phyloP scores from a whole-genome alignment of 2,113 vertebrate genomes.

The Callionymus lyra region DNA sequence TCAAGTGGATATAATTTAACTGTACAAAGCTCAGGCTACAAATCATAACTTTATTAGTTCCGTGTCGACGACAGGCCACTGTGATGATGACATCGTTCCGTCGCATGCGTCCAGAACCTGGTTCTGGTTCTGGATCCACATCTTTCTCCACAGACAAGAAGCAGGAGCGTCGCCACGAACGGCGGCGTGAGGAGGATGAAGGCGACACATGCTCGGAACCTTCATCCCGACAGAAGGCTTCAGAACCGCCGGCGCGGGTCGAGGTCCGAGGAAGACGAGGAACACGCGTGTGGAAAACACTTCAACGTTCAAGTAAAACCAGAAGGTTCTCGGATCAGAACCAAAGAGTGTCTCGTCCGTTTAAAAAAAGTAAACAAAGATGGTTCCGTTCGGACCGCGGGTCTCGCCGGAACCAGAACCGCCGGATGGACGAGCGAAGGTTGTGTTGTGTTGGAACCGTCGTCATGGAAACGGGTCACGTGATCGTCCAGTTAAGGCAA shows the following conservation, averaged over 20 bases:
- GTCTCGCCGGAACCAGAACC: too few relatives aligned
- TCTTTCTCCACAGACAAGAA: not conserved
- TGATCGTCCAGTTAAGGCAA: constrained; percentile 61
- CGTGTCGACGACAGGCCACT: constrained; percentile 71
- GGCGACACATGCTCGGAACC: constrained; percentile 21
- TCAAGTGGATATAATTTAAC: constrained; percentile 47
- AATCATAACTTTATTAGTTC: constrained; percentile 57
- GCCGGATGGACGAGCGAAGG: too few relatives aligned
- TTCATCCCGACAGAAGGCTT: constrained; percentile 5
- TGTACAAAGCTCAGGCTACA: constrained; percentile 78
- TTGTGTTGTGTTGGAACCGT: too few relatives aligned
- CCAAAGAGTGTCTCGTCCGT: not conserved
- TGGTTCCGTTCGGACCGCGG: too few relatives aligned
- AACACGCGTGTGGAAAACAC: constrained; percentile 5
- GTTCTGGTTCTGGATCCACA: too few relatives aligned
- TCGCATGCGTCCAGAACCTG: too few relatives aligned
- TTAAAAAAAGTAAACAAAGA: constrained; percentile 5
- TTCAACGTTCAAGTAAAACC: constrained; percentile 3
- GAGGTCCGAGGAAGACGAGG: too few relatives aligned
- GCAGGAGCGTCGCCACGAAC: constrained; percentile 1
- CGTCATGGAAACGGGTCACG: too few relatives aligned
- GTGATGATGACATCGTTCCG: constrained; percentile 70
- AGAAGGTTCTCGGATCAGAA: not conserved
- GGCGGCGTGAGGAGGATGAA: constrained; percentile 9
- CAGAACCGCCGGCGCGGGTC: constrained; percentile 13